Evolutionary conservation across 2,113 vertebrate genomes (phyloP).

Genomic region (Campylomormyrus numenius): DNA sequence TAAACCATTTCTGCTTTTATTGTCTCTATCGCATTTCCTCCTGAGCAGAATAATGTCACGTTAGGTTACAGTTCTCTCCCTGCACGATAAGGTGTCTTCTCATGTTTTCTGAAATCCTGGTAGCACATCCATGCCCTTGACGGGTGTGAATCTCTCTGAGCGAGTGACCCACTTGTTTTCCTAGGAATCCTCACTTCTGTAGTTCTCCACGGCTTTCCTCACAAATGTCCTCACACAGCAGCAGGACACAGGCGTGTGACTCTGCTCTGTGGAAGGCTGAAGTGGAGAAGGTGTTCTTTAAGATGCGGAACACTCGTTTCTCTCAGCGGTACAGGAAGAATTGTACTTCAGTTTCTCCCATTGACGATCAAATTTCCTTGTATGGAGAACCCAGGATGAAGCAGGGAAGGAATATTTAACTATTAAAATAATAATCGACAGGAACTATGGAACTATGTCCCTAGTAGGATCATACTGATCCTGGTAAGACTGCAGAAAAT

Average conservation of each 20-base stretch:
- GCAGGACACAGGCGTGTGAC: background rate
- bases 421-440: background rate
- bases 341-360: background rate
- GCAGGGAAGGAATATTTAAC: background rate
- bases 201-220: background rate
- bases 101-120: background rate
- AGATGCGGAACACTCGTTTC: background rate
- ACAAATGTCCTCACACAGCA: background rate
- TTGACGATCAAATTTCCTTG: background rate
- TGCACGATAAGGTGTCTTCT: background rate
- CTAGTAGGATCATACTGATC: background rate
- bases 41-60: background rate
- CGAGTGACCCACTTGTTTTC: background rate
- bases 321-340: background rate
- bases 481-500: background rate
- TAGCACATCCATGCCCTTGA: background rate
- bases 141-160: too few relatives aligned
- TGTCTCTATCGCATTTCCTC: background rate
- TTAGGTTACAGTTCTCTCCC: background rate
- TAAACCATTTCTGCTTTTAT: background rate
- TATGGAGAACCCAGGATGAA: background rate
- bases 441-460: background rate
- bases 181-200: background rate
- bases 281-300: background rate
- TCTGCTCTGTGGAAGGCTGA: background rate